Evolutionary conservation across 1,140 invertebrate genomes (phyloP), one percentile per base, ranked within the genome.

Genomic region (Centruroides sculpturatus): DNA sequence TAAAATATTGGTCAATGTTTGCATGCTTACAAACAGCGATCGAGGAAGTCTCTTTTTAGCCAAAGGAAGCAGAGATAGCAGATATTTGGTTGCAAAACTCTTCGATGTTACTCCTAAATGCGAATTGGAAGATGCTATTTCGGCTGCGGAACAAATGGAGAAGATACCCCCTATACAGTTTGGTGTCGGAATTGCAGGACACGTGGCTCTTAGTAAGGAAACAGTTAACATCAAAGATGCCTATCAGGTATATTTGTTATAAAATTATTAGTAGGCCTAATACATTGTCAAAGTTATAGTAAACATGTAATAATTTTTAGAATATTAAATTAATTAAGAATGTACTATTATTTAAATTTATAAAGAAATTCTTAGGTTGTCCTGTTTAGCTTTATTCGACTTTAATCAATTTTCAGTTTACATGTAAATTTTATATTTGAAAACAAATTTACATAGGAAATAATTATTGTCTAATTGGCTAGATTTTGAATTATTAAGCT

Each of bases 1-100:
- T 75, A 95, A 95, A 78, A 94, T 94, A 66, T 79, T 94, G 35
- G 87, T 89, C 13, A 95, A 94, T 74, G 89, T 94, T 3, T 84
- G 87, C 51, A 76, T 90, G 58, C 78, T 95, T 52, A 92, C 89
- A 4, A 80, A 86, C 63, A 89, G 89, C 1, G 90, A 94, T 73
- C 76, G 90, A 23, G 89, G 89, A 9, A 89, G 85, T 59, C 75
- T 94, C 59, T 94, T 94, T 74, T 76, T 95, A 56, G 87, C 88
- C 0, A 85, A 89, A 70, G 89, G 89, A 9, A 79, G 83, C 0
- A 73, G 81, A 3, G 81, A 83, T 53, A 79, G 84, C 67, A 80
- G 85, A 66, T 89, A 88, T 69, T 79, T 95, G 47, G 84, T 91
- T 48, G 88, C 90, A 7, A 93, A 94, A 75, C 79, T 94, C 50